Base-by-base conservation (phyloP, 1,140 invertebrate genomes). In the Trichonephila clavata region DNA sequence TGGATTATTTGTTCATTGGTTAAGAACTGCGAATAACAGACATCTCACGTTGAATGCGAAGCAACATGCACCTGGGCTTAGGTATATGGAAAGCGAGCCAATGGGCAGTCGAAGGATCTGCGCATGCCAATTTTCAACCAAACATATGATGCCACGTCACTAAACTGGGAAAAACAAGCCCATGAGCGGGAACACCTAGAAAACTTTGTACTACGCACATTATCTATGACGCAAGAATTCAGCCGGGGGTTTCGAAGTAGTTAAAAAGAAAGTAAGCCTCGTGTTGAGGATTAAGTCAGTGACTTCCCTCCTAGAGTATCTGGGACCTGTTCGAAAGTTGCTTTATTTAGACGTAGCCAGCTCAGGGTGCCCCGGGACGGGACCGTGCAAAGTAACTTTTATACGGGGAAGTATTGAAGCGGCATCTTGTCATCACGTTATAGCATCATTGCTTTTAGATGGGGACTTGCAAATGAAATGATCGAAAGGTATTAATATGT, bases 41-140 rank as follows among this genome's bases (percentile, higher is more conserved):
- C 32, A 57, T 87, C 60, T 63, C 86, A 87, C 86, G 60, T 87
- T 87, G 32, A 87, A 87, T 87, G 86, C 8, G 61, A 63, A 87
- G 59, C 59, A 63, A 63, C 86, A 63, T 87, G 86, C 86, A 87
- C 86, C 86, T 87, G 59, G 57, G 21, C 86, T 63, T 63, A 87
- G 86, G 86, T 87, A 87, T 87, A 87, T 63, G 21, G 3, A 27
- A 39, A 65, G 0, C 8, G 59, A 63, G 32, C 86, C 86, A 87
- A 87, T 87, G 60, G 21, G 86, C 13, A 39, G 0, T 6, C 16
- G 39, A 21, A 57, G 13, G 32, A 20, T 63, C 8, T 27, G 59
- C 59, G 59, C 59, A 87, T 27, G 59, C 60, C 32, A 24, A 18
- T 5, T 63, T 14, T 63, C 59, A 6, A 2, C 86, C 86, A 87